Percentiles rank a stretch among this genome's conserved stretches.
phyloP scores from a whole-genome alignment of 2,888 invertebrate genomes.

The Pristionchus arcanus region DNA sequence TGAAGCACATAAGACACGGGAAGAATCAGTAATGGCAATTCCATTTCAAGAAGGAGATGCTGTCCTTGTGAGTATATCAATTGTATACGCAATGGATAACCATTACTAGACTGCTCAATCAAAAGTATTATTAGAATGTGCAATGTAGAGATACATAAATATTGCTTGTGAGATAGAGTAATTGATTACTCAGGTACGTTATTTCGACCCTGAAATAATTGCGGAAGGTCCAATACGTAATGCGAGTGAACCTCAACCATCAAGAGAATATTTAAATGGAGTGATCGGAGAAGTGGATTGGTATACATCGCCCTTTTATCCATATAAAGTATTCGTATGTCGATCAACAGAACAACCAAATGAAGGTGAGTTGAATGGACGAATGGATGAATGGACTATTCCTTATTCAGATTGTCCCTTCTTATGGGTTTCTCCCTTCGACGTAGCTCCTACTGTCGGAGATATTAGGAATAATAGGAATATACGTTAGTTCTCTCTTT shows the following conservation, averaged over 20 bases:
- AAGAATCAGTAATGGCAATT: neutral
- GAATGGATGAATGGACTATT: neutral
- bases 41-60: constrained; percentile 34
- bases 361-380: neutral
- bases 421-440: constrained; percentile 42
- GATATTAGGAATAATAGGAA: neutral
- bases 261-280: constrained; percentile 34
- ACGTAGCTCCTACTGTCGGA: neutral
- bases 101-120: no score
- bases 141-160: neutral
- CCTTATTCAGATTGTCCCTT: constrained; percentile 35
- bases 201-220: constrained; percentile 25
- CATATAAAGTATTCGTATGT: constrained; percentile 42
- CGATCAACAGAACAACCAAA: constrained; percentile 51
- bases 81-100: no score
- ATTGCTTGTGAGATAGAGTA: neutral
- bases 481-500: neutral
- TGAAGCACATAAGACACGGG: neutral
- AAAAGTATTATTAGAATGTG: no score
- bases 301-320: constrained; percentile 40
- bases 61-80: constrained; percentile 8
- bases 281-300: constrained; percentile 9
- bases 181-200: constrained; percentile 14
- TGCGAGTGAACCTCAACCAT: constrained; percentile 44
- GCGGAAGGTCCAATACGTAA: neutral